Evolutionary conservation across 2,888 invertebrate genomes (phyloP), one percentile per base, ranked within the genome.

Genomic region (Drosophila robusta): DNA sequence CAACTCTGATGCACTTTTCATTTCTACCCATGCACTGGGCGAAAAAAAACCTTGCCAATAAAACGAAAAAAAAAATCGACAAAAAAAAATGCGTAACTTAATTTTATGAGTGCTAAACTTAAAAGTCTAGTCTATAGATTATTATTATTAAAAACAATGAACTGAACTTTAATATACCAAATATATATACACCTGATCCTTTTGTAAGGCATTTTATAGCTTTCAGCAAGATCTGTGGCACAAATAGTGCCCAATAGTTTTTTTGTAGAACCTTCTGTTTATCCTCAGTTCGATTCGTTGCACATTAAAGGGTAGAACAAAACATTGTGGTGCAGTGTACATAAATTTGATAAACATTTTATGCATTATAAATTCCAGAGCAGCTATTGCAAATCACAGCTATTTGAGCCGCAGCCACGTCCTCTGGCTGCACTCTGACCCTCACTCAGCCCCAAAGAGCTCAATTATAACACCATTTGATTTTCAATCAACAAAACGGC

Each of bases 401-500:
- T 42, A 38, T 18, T 29, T 50, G n/a, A 16, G 50, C 34, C 49
- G 39, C 39, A 63, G 41, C 32, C 58, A 34, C 12, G 11, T 24
- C 14, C 16, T 22, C 16, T 22, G 22, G 39, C 29, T 38, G 34
- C 39, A 26, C n/a, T 11, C 34, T 11, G 18, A 12, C 34, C 34
- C 16, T n/a, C n/a, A n/a, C n/a, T n/a, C 45, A 36, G 4, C 34
- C 4, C 50, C 7, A 41, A n/a, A n/a, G n/a, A 14, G 73, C 70
- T 65, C 73, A 76, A 77, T 76, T 76, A 76, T 77, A 51, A 73
- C 75, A 70, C 77, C 73, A 76, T 76, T 76, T 76, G 75, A 76
- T 77, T 77, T 77, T 49, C 75, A 70, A 69, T 72, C 77, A 72
- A 75, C 75, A 74, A 67, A 70, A 75, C 69, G 52, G 36, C 65